These are phyloP conservation scores for Dryomyza anilis DNA, from an alignment of 2,888 invertebrate species.

Conservation along the genomic window DNA sequence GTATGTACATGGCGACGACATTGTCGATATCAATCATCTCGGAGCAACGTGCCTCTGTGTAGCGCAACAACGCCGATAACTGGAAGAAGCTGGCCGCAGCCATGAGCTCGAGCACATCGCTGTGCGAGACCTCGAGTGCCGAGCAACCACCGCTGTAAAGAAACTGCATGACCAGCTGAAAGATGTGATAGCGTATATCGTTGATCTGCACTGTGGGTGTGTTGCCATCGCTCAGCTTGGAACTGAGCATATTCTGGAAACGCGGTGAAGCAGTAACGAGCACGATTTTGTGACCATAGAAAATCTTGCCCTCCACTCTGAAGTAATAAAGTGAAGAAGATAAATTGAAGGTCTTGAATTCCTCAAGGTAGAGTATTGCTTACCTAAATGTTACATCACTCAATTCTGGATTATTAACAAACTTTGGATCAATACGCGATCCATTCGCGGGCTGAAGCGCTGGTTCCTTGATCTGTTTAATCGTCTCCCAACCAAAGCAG, in stretches of 20 bases:
- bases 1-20: slow-evolving; percentile 90
- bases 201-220: slow-evolving; percentile 89
- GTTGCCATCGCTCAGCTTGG: slow-evolving; percentile 73
- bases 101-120: slow-evolving; percentile 85
- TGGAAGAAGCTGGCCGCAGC: slow-evolving; percentile 93
- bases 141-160: slow-evolving; percentile 88
- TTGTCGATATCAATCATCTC: slow-evolving; percentile 84
- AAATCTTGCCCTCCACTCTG: slow-evolving; percentile 85
- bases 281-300: slow-evolving; percentile 94
- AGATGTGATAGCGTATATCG: slow-evolving; percentile 90
- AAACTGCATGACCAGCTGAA: slow-evolving; percentile 89
- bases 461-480: slow-evolving; percentile 75
- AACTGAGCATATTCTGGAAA: slow-evolving; percentile 83
- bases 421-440: slow-evolving; percentile 87
- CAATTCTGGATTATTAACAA: slow-evolving; percentile 91
- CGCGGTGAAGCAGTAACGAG: slow-evolving; percentile 87
- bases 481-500: slow-evolving; percentile 85
- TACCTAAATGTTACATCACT: slow-evolving; percentile 87
- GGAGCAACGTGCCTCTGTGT: slow-evolving; percentile 85
- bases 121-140: slow-evolving; percentile 75
- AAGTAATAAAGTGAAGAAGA: slow-evolving; percentile 11
- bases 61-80: slow-evolving; percentile 80
- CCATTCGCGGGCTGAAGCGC: slow-evolving; percentile 68
- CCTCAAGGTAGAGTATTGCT: background rate
- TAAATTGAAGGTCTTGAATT: background rate